Base-by-base conservation (phyloP, 2,888 invertebrate genomes). In the Hecatera dysodea region DNA sequence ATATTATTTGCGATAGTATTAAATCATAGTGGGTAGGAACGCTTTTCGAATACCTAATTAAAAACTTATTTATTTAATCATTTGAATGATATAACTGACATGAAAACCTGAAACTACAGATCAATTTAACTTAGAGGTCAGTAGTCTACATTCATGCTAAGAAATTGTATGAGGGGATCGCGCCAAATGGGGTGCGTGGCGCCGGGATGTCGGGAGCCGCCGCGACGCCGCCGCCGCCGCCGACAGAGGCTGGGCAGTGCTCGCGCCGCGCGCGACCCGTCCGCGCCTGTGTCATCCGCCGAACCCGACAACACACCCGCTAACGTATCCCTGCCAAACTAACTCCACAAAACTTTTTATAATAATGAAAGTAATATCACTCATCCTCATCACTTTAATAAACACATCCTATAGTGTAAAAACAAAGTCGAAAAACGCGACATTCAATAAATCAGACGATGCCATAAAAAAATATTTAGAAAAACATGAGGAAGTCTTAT, bases 391-490 rank as follows among this genome's bases (percentile, higher is more conserved):
- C 1, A 71, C 65, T 19, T 46, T 75, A 50, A 69, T 82, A 17
- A 53, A 84, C 19, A 53, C 62, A 48, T 68, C 81, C 4, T 56
- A 19, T 50, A 29, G 82, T 64, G 67, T 83, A 9, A 90, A 89
- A 86, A 67, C 83, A 4, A 91, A 90, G 78, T 68, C 65, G 17
- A 86, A 86, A 75, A 85, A 78, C 33, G 33, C 53, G 17, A 57
- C 85, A 55, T 27, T 72, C 2, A 87, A 86, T 59, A 88, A 86
- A 79, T 81, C 88, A 8, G 82, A 88, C n/a, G 90, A 87, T n/a
- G 87, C 87, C 52, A 92, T 93, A 29, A 91, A 91, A 80, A 94
- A 93, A 69, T 90, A 80, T 27, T 78, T 92, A 17, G 92, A 92
- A 74, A 90, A 92, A 76, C 91, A 91, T 56, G 92, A 94, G 71